Evolutionary conservation across 1,140 invertebrate genomes (phyloP), one percentile per base, ranked within the genome.

Genomic region (Platyscapa corneri): DNA sequence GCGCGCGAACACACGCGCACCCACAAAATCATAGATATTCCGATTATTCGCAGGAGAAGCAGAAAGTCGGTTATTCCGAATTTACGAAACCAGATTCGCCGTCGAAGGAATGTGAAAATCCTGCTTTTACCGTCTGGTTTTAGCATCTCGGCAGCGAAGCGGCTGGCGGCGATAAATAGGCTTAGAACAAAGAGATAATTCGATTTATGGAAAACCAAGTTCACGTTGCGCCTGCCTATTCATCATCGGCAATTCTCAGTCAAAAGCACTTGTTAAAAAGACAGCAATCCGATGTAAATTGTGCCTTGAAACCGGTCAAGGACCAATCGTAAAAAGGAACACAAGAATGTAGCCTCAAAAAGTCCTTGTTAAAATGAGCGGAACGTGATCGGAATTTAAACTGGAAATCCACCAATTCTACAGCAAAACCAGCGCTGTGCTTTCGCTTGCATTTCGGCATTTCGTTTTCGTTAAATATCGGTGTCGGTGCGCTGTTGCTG

Each of bases 251-350:
- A 74, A 74, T 42, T 42, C n/a, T 39, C 37, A 74, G 30, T 20
- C 70, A 23, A 42, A 74, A n/a, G 23, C 20, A n/a, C 39, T 32
- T 42, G 20, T 14, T 42, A 42, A 42, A 74, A 42, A 27, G n/a
- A 10, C 37, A 42, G 23, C 42, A 74, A 74, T 74, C n/a, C 39
- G 6, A 74, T 74, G 42, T 74, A 42, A 74, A 42, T n/a, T 74
- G 37, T 74, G 39, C 70, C 70, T 74, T 74, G 70, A 74, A 74
- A 42, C 37, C 70, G 70, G 70, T 74, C 70, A 74, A 42, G 70
- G 37, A 27, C 70, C 20, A 12, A 12, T 7, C 37, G 12, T 42
- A 74, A 74, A 74, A 37, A 74, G 10, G 5, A n/a, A 42, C 20
- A 14, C 39, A 27, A 42, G 12, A 39, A 42, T 39, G 30, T 74